Evolutionary conservation across 2,797 vertebrate genomes (phyloP).

Genomic region (Trematomus bernacchii): DNA sequence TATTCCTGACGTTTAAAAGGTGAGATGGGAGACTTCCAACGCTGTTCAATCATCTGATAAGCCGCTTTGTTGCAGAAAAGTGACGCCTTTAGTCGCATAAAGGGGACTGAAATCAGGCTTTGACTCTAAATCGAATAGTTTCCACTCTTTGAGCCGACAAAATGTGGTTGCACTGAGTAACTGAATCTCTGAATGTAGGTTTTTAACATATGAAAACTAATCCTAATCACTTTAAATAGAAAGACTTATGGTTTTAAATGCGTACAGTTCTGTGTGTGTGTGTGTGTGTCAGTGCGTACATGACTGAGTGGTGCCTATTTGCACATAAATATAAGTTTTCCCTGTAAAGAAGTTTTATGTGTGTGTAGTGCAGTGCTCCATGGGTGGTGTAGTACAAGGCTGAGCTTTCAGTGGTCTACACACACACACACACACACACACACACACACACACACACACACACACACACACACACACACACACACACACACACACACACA

Average conservation of each 20-base stretch:
- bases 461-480: slow-evolving; percentile 26
- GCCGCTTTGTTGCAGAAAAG: neutral
- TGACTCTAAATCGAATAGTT: neutral
- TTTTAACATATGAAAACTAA: neutral
- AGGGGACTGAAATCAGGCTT: neutral
- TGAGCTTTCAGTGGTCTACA: slow-evolving; percentile 61
- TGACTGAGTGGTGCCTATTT: slow-evolving; percentile 20
- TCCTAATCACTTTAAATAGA: neutral
- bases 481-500: slow-evolving; percentile 19
- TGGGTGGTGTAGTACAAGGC: slow-evolving; percentile 55
- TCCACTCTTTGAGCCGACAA: neutral
- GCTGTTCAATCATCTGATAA: neutral
- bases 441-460: too few relatives aligned
- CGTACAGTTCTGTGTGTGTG: neutral
- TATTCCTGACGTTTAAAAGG: neutral
- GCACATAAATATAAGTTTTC: slow-evolving; percentile 59
- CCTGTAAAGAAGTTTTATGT: slow-evolving; percentile 20
- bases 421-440: too few relatives aligned
- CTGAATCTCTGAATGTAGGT: neutral
- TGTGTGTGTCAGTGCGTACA: slow-evolving; percentile 24
- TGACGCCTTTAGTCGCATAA: neutral
- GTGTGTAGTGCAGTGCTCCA: slow-evolving; percentile 41
- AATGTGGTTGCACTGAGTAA: neutral
- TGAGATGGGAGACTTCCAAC: rapidly evolving
- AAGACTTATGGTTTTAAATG: neutral